Percentiles rank a stretch among this genome's conserved stretches.
Evolutionary conservation across 1,140 invertebrate genomes (phyloP).

Genomic region (Ephestia elutella): DNA sequence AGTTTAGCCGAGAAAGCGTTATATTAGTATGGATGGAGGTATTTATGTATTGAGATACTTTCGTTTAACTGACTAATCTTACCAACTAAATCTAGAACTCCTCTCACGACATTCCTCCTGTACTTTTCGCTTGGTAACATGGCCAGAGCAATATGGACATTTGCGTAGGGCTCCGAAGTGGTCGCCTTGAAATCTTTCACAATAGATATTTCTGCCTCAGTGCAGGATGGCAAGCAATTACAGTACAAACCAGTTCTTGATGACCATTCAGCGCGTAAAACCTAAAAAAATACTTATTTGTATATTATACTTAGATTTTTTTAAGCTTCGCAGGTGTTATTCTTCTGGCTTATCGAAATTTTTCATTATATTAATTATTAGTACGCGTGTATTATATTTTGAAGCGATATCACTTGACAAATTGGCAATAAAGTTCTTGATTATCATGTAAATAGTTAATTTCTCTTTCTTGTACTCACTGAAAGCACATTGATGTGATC

Average conservation of each 20-base stretch:
- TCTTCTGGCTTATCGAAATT: too few relatives aligned
- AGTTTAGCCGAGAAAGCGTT: too few relatives aligned
- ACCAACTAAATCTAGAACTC: constrained; percentile 79
- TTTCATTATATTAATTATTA: neutral
- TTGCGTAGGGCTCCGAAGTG: constrained; percentile 46
- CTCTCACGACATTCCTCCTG: constrained; percentile 77
- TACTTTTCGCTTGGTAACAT: constrained; percentile 76
- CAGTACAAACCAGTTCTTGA: constrained; percentile 73
- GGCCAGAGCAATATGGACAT: constrained; percentile 74
- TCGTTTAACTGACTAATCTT: too few relatives aligned
- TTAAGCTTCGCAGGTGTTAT: too few relatives aligned
- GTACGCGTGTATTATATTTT: too few relatives aligned
- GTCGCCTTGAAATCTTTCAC: constrained; percentile 72
- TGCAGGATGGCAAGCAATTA: constrained; percentile 77
- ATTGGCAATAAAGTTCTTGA: too few relatives aligned
- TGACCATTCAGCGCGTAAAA: constrained; percentile 65
- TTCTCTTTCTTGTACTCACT: too few relatives aligned
- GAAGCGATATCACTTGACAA: too few relatives aligned
- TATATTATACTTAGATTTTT: too few relatives aligned
- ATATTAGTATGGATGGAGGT: too few relatives aligned
- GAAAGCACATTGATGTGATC: constrained; percentile 76
- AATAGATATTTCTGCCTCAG: constrained; percentile 76
- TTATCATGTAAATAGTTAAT: too few relatives aligned
- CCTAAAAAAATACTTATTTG: constrained; percentile 36
- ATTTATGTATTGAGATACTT: too few relatives aligned